Evolutionary conservation across 2,797 vertebrate species (phyloP).

Genomic region (Pipistrellus pygmaeus): DNA sequence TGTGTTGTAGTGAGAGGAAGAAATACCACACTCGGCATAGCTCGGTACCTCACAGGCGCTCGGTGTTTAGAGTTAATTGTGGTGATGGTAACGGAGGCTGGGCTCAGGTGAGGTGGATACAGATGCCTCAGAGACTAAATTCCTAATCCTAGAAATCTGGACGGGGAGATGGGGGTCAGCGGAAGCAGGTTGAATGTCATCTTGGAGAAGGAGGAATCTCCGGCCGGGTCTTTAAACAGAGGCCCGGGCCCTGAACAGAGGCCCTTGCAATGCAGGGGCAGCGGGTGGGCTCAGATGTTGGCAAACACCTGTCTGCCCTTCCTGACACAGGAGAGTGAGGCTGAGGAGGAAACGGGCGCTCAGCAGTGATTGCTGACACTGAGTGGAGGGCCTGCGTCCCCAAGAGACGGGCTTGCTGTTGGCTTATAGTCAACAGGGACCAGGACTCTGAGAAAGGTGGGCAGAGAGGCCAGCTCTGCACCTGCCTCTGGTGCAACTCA

Average conservation of each 20-base stretch:
- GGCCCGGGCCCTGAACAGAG: no score
- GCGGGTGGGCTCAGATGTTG: background rate
- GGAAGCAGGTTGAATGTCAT: background rate
- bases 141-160: background rate
- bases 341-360: background rate
- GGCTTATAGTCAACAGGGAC: background rate
- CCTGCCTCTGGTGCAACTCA: background rate
- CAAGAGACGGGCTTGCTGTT: background rate
- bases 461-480: background rate
- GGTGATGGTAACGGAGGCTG: background rate
- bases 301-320: background rate
- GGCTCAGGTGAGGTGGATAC: background rate
- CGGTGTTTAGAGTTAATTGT: background rate
- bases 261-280: background rate
- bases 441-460: background rate
- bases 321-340: background rate
- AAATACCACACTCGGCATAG: background rate
- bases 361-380: background rate
- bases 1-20: background rate
- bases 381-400: background rate
- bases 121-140: background rate
- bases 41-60: background rate
- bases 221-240: background rate
- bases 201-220: background rate
- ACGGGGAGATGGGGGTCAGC: rapidly evolving